Base-by-base conservation (phyloP, 2,797 vertebrate species). In the Coregonus suidteri region DNA sequence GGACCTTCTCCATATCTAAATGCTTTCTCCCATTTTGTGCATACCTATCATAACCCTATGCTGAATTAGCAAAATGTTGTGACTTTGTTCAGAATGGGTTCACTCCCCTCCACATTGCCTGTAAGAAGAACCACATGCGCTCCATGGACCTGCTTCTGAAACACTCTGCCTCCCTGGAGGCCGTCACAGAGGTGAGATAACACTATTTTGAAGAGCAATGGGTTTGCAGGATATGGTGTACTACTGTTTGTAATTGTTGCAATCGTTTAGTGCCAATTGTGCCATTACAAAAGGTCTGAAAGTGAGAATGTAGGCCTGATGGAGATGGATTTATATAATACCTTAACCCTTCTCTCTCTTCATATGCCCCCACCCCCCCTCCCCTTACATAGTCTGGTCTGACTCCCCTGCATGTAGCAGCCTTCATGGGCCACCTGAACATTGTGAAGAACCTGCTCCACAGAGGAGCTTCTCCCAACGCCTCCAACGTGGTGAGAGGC, bases 101-200 rank as follows among this genome's bases (percentile, higher is more conserved):
- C 88, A 99, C 98, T 0, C 98, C 98, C 25, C 94, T 99, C 59
- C 98, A 99, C 75, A 99, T 99, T 0, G 98, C 98, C 86, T 99
- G 98, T 87, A 99, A 99, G 94, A 99, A 99, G 93, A 99, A 98
- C 92, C 98, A 99, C 83, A 94, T 97, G 88, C 94, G 96, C 0
- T 97, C 97, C 80, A 98, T 99, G 98, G 98, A 99, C 83, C 93
- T 99, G 83, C 94, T 99, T 81, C 93, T 99, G 78, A 99, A 98
- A 91, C 97, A 96, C 0, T 97, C 97, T 0, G 97, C 98, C 53
- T 98, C 97, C 72, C 95, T 98, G 0, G 98, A 99, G 0, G 97
- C 98, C 0, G 97, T 99, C 85, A 99, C 98, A 0, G 98, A 99
- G 97, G 98, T 99, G 88, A 90, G 90, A 81, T 20, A 70, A 31